Evolutionary conservation across 2,888 invertebrate species (phyloP), one percentile per base, ranked within the genome.

Genomic region (Tinea trinotella): DNA sequence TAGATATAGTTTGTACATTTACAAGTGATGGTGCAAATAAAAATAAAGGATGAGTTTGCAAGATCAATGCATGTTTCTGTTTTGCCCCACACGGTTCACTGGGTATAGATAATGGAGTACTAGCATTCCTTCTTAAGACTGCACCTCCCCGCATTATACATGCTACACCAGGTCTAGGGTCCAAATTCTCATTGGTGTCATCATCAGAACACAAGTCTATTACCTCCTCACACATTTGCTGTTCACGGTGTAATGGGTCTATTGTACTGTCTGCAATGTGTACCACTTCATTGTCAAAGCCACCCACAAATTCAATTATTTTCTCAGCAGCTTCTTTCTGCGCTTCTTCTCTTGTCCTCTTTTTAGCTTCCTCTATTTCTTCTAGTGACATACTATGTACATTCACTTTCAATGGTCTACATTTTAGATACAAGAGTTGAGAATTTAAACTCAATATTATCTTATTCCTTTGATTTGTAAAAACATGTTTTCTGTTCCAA

Each of bases 131-230:
- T 35, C 81, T 66, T 55, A 80, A 60, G 55, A 82, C 75, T 7
- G 80, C 76, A 9, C 78, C 76, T 1, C 80, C 77, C 22, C 76
- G 70, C 76, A 82, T 74, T 56, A 82, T 76, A 58, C 81, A 80
- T 7, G 81, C 64, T 57, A 81, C 70, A 5, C 76, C 81, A 10
- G 67, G 79, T 18, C 76, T 74, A 7, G 83, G 85, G 61, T 82
- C 85, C 65, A 75, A 78, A 60, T 84, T 84, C 61, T 84, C 83
- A 59, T 83, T 83, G 6, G 68, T 70, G 70, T 91, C 91, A 61
- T 91, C 91, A 56, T 91, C 91, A 1, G 91, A 91, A 70, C 91
- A 91, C 66, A 91, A 83, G 68, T 91, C 90, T 61, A 91, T 91
- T 67, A 89, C 88, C 59, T 78, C 79, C 65, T 89, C 88, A 75